phyloP scores from a whole-genome alignment of 1,140 invertebrate species.

The Adelges cooleyi region DNA sequence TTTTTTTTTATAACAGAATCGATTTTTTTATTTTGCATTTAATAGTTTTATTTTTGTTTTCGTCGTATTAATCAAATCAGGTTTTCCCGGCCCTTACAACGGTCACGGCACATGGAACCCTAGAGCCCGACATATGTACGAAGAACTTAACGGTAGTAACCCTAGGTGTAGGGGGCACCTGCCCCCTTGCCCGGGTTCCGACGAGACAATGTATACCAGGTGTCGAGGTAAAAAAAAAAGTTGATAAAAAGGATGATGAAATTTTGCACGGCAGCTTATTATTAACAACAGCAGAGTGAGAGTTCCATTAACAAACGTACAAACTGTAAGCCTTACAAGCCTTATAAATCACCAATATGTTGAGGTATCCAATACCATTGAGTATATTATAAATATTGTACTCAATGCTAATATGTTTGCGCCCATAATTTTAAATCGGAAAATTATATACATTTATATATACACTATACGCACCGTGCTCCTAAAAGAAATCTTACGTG shows the following conservation, averaged over 20 bases:
- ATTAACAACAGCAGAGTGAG: constrained; percentile 13
- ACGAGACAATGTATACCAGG: constrained; percentile 44
- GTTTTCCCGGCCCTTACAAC: constrained; percentile 34
- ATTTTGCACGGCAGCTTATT: constrained; percentile 17
- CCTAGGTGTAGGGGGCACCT: constrained; percentile 44
- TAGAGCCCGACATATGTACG: constrained; percentile 64
- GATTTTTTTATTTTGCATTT: constrained; percentile 29
- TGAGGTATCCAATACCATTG: too few relatives aligned
- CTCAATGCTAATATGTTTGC: too few relatives aligned
- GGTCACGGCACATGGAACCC: constrained; percentile 65
- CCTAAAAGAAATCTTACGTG: too few relatives aligned
- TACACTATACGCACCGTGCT: too few relatives aligned
- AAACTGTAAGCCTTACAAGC: too few relatives aligned
- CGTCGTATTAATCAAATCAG: constrained; percentile 27
- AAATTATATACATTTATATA: too few relatives aligned
- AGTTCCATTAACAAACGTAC: constrained; percentile 20
- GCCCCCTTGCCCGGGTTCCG: constrained; percentile 45
- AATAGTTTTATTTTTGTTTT: constrained; percentile 31
- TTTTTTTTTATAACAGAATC: constrained; percentile 8
- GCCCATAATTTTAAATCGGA: too few relatives aligned
- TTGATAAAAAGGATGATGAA: constrained; percentile 2
- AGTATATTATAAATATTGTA: too few relatives aligned
- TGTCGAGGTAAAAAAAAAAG: constrained; percentile 31
- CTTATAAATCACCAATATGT: too few relatives aligned
- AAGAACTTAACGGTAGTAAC: constrained; percentile 56